These are phyloP conservation scores for Synergus umbraculus DNA, from an alignment of 2,888 invertebrate species.

Conservation along the genomic window DNA sequence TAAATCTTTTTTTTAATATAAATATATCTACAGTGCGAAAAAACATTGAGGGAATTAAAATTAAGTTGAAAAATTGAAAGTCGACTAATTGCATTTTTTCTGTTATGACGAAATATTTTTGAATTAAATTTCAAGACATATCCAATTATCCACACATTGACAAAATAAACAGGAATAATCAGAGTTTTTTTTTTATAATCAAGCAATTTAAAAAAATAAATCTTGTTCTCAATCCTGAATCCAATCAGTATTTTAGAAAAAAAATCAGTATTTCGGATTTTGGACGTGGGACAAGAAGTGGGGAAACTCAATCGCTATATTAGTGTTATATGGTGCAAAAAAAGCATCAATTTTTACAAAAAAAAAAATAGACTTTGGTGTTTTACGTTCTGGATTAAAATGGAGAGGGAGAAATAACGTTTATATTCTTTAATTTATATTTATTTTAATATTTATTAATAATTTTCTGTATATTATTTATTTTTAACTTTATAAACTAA, in stretches of 20 bases:
- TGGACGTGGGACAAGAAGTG: slow-evolving; percentile 13
- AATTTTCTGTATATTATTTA: neutral
- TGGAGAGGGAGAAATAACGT: neutral
- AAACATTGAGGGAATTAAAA: no score
- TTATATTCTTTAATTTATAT: neutral
- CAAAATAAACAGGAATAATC: neutral
- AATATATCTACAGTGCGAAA: no score
- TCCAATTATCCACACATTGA: neutral
- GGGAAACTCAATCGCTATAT: slow-evolving; percentile 44
- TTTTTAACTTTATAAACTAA: neutral
- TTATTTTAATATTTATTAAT: neutral
- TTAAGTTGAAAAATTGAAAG: neutral
- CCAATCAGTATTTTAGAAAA: neutral
- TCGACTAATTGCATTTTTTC: neutral
- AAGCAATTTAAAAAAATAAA: neutral
- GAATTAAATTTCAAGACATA: neutral
- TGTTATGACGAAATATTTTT: neutral
- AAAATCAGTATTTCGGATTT: slow-evolving; percentile 32
- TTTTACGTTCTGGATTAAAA: neutral
- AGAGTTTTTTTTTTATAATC: neutral
- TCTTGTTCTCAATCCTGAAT: slow-evolving; percentile 1
- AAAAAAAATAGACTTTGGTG: neutral
- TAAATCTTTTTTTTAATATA: no score
- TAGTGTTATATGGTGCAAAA: neutral
- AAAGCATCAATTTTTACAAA: neutral